phyloP scores from a whole-genome alignment of 2,888 invertebrate genomes.

The Drosophila putrida region DNA sequence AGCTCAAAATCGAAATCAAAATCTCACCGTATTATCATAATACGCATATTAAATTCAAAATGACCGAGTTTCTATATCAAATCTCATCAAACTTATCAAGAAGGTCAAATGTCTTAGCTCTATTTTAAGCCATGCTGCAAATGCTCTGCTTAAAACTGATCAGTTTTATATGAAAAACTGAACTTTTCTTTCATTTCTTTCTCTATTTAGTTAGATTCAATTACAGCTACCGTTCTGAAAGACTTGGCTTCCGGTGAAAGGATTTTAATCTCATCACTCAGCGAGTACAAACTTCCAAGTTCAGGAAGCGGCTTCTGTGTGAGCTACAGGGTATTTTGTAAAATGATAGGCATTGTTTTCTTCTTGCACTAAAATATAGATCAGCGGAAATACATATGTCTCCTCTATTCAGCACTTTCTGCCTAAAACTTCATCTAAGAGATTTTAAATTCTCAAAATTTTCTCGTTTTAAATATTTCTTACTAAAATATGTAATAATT shows the following conservation, averaged over 20 bases:
- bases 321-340: not conserved
- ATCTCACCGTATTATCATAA: slow-evolving; percentile 50
- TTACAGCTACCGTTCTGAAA: slow-evolving; percentile 14
- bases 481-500: no score
- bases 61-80: slow-evolving; percentile 48
- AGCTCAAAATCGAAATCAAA: slow-evolving; percentile 40
- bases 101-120: slow-evolving; percentile 13
- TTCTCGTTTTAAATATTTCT: not conserved
- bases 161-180: not conserved
- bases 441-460: no score
- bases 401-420: no score
- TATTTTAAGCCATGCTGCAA: no score
- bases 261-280: slow-evolving; percentile 16
- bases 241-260: slow-evolving; percentile 30
- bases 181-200: slow-evolving; percentile 9
- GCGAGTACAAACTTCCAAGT: not conserved
- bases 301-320: not conserved
- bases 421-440: no score
- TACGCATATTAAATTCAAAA: slow-evolving; percentile 44
- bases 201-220: slow-evolving; percentile 11
- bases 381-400: not conserved
- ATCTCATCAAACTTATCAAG: slow-evolving; percentile 34
- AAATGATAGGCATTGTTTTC: not conserved
- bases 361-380: not conserved
- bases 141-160: slow-evolving; percentile 1